Percentiles rank a stretch among this genome's conserved stretches.
Conservation (phyloP, 53 echinoderm and acorn worm genomes). For the Luidia sarsii region DNA sequence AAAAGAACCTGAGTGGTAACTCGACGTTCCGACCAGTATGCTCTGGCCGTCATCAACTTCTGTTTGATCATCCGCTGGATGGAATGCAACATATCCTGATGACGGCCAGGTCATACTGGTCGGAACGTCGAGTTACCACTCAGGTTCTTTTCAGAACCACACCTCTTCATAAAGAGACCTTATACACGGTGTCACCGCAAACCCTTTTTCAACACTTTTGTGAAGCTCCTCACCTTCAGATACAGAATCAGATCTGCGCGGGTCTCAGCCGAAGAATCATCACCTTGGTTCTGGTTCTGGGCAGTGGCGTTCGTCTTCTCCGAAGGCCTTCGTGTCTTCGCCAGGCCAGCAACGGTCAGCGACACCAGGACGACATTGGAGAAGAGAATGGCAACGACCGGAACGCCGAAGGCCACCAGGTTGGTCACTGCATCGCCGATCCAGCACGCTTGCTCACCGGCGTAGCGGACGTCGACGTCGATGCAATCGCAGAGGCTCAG, state of each 20-base stretch:
- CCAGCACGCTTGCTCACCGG: slow-evolving; percentile 54
- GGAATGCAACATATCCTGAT: too few relatives aligned
- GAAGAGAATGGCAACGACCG: slow-evolving; percentile 33
- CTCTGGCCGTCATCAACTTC: too few relatives aligned
- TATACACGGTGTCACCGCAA: too few relatives aligned
- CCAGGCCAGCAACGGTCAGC: slow-evolving; percentile 62
- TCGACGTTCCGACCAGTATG: too few relatives aligned
- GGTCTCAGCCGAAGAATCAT: not conserved
- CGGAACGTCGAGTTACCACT: too few relatives aligned
- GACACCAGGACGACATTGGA: slow-evolving; percentile 54
- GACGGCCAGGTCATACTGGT: too few relatives aligned
- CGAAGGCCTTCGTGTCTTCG: slow-evolving; percentile 32
- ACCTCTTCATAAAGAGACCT: too few relatives aligned
- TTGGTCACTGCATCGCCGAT: slow-evolving; percentile 47
- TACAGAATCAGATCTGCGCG: slow-evolving; percentile 53
- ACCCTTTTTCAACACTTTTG: too few relatives aligned
- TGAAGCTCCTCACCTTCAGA: slow-evolving; percentile 62
- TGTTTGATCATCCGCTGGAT: too few relatives aligned
- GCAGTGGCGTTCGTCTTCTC: slow-evolving; percentile 31
- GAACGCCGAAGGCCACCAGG: slow-evolving; percentile 60
- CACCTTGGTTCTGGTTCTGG: slow-evolving; percentile 27
- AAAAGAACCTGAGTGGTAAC: too few relatives aligned
- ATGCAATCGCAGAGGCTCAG: slow-evolving; percentile 55
- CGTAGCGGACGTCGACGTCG: slow-evolving; percentile 55
- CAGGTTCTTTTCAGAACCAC: too few relatives aligned